Evolutionary conservation across 1,140 invertebrate species (phyloP), one percentile per base, ranked within the genome.

Genomic region (Leptestheria dahalacensis): DNA sequence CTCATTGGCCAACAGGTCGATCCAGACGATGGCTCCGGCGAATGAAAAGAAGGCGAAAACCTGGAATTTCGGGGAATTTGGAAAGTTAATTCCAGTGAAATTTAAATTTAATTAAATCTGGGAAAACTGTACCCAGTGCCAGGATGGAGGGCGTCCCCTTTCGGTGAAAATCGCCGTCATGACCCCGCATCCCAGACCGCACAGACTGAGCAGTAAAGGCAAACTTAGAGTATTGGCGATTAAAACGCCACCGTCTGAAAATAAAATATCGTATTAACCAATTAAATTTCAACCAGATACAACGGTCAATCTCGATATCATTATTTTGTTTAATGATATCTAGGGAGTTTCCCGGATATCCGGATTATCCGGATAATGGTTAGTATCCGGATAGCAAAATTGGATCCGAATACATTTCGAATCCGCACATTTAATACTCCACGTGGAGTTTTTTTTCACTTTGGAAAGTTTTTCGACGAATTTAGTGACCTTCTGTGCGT

Each of bases 1-100:
- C 70, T 85, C 83, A 63, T 79, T 74, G 41, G 83, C 81, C 9
- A 84, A 68, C 58, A 74, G 65, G 69, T 85, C 85, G 41, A 86
- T 82, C 74, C 80, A 81, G 23, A 81, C 64, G 60, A 84, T 77
- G 21, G 82, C 78, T 15, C 76, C 70, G 4, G 77, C 48, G 69
- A 85, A 85, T 47, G 81, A 82, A 12, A 80, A 55, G 68, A 81
- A 83, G 20, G 79, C 77, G 66, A 79, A 79, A 3, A 64, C 66
- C 79, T 79, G 65, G 47, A 70, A 68, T 66, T 41, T 41, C 15
- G 15, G 6, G 15, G 6, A 6, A 41, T 9, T 9, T 41, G 33
- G 6, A 41, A 41, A 41, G 15, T 41, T 41, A 9, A 41, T 41
- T 41, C 15, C 33, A 41, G 15, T 41, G 6, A 6, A 6, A 15